Evolutionary conservation across 2,113 vertebrate genomes (phyloP), one percentile per base, ranked within the genome.

Genomic region (Casuarius casuarius): DNA sequence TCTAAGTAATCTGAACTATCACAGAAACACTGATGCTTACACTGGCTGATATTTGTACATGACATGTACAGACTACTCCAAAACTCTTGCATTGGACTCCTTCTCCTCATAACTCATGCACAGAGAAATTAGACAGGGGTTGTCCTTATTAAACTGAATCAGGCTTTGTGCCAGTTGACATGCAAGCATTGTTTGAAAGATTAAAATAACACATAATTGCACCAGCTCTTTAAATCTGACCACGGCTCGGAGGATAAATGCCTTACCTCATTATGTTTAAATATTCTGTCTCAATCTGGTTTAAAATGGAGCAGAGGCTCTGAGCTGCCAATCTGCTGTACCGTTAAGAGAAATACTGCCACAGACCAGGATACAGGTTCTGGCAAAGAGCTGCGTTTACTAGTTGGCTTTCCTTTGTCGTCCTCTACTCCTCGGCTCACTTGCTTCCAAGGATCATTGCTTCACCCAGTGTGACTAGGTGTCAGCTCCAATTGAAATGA

Each of bases 171-270:
- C 65, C 89, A 88, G 72, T 29, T 95, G 81, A 95, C 66, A 95
- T 4, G 16, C 38, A 66, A 95, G 72, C 72, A 79, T 81, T 79
- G 89, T 89, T 93, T 84, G 78, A 96, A 94, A 95, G 88, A 95
- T 77, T 95, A 86, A 88, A 93, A 91, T 91, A 93, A 95, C 68
- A 89, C 51, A 40, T 19, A 77, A 92, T 88, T 87, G 72, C 71
- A 85, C 70, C 33, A 84, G 91, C 58, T 94, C 87, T 92, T 91
- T 97, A 89, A 96, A 97, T 78, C 95, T 86, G 86, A 92, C 79
- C 81, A 70, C 58, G 85, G 87, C 62, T 97, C 95, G 87, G 68
- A 84, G 74, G 90, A 95, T 96, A 92, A 97, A 93, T 92, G 75
- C 48, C 83, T 84, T 86, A 77, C 70, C 89, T 96, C 85, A 95